Evolutionary conservation across 2,113 vertebrate species (phyloP), one percentile per base, ranked within the genome.

Genomic region (Corvus moneduloides): DNA sequence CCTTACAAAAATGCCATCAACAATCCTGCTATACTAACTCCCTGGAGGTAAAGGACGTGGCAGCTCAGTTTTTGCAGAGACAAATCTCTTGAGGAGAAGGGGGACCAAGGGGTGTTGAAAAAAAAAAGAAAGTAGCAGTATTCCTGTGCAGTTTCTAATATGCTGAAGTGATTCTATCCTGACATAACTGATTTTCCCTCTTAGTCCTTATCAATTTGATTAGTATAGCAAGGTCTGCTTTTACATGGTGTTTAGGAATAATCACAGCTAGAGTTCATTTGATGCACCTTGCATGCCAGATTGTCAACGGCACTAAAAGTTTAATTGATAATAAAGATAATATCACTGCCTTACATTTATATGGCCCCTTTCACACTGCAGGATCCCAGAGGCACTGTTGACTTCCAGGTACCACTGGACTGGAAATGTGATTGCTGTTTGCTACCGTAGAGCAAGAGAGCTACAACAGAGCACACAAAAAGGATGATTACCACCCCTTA

Each of bases 241-340:
- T 82, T 93, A 87, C 69, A 83, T 5, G 67, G 85, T 94, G 80
- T 93, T 97, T 92, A 84, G 95, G 96, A 97, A 96, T 94, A 96
- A 96, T 94, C 95, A 89, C 93, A 97, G 93, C 90, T 77, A 93
- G 88, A 96, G 96, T 94, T 97, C 82, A 92, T 84, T 59, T 84
- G 91, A 97, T 91, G 90, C 41, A 87, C 33, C 78, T 74, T 62
- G 94, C 92, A 89, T 80, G 86, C 92, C 94, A 98, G 96, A 97
- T 96, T 98, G 96, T 84, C 71, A 91, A 89, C 26, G 80, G 88
- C 61, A 96, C 94, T 97, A 97, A 97, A 98, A 97, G 87, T 97
- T 97, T 98, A 98, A 97, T 98, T 98, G 97, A 97, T 97, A 93
- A 97, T 97, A 94, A 97, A 97, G 92, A 84, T 90, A 86, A 88